Evolutionary conservation across 35 echinoderm and acorn worm genomes (phyloP).

Genomic region (Lytechinus variegatus): DNA sequence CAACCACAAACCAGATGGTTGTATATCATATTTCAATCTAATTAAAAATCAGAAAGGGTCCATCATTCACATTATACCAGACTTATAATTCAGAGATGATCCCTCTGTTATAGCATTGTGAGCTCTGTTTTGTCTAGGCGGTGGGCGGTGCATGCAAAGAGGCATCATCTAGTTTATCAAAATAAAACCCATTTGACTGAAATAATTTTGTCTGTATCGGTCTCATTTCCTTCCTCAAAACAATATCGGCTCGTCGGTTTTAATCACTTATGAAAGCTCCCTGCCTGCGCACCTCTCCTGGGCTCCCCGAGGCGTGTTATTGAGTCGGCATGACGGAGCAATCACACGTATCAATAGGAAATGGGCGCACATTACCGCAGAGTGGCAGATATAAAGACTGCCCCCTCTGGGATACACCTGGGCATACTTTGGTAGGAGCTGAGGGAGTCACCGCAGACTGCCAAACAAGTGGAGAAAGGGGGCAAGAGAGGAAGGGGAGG

Average conservation of each 20-base stretch:
- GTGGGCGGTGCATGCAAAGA: not conserved
- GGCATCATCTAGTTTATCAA: not conserved
- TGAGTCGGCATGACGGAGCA: not conserved
- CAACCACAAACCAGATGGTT: too few relatives aligned
- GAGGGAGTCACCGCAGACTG: not conserved
- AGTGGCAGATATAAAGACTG: not conserved
- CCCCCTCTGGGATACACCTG: not conserved
- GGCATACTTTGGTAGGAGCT: not conserved
- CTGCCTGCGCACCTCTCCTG: not conserved
- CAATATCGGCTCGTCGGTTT: not conserved
- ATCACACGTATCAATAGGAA: not conserved
- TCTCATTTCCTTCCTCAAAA: not conserved
- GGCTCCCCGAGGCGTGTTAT: conserved; percentile 7
- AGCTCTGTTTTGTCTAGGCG: not conserved
- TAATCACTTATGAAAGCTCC: not conserved
- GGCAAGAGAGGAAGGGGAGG: not conserved
- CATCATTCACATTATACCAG: not conserved
- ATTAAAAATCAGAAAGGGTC: not conserved
- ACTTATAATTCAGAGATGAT: not conserved
- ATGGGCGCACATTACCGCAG: not conserved
- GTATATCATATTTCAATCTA: not conserved
- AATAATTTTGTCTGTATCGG: conserved; percentile 12
- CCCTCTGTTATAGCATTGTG: not conserved
- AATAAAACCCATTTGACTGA: not conserved
- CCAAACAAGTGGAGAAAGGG: not conserved